Conservation (phyloP, 2,888 invertebrate species). For the Trichopoda pennipes region DNA sequence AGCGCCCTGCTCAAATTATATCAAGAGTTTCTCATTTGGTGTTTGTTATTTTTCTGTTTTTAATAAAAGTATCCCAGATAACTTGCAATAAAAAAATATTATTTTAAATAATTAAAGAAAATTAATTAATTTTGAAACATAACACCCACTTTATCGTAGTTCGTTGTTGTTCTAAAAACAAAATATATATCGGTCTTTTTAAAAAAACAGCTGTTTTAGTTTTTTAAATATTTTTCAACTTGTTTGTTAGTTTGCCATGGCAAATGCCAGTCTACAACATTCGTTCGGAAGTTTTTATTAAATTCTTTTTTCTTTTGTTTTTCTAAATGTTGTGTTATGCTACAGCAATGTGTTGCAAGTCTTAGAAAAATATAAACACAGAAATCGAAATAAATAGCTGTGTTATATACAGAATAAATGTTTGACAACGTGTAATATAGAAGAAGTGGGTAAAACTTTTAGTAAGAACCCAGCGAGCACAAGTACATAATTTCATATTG, state of each 20-base stretch:
- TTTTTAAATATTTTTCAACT: background rate
- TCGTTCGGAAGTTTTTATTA: background rate
- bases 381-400: background rate
- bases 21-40: background rate
- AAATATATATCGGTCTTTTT: background rate
- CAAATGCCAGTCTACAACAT: constrained; percentile 42
- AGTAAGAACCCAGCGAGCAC: no score
- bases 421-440: no score
- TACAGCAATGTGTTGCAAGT: constrained; percentile 43
- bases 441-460: no score
- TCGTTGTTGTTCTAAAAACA: background rate
- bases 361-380: constrained; percentile 8
- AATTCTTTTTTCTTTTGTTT: background rate
- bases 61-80: background rate
- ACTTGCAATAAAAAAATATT: no score
- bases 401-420: no score
- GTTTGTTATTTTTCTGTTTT: no score
- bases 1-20: background rate
- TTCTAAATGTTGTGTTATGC: background rate
- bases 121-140: background rate
- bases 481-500: no score
- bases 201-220: constrained; percentile 22
- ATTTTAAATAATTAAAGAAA: background rate
- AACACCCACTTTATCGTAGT: background rate
- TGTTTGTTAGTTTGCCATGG: constrained; percentile 24